Base-by-base conservation (phyloP, 2,113 vertebrate species). In the Otocyon megalotis region DNA sequence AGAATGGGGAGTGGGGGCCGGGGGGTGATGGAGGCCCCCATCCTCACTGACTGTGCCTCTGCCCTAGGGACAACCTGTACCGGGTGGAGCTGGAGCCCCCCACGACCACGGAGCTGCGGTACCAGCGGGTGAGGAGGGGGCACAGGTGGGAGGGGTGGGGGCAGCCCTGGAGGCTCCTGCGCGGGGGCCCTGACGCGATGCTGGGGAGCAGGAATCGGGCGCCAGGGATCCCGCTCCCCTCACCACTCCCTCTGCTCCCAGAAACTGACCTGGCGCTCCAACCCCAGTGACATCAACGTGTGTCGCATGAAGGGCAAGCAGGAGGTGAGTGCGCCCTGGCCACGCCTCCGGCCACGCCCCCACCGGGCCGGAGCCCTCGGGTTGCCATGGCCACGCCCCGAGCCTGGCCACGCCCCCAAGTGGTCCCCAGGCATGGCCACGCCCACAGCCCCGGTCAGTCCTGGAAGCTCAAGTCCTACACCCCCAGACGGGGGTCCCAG, bases 271-370 rank as follows among this genome's bases (percentile, higher is more conserved):
- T 99, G 99, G 99, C 99, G 98, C 96, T 99, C 99, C 0, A 99
- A 99, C 96, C 99, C 99, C 97, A 99, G 99, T 3, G 99, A 99
- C 98, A 99, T 99, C 98, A 98, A 99, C 97, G 99, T 99, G 98
- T 99, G 99, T 97, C 98, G 99, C 77, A 99, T 99, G 99, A 99
- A 99, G 98, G 99, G 99, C 94, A 99, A 99, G 72, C 99, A 99
- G 26, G 99, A 99, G 99, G 99, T 99, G 97, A 84, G 94, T 93
- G 63, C 32, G 19, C n/a, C 13, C 62, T 10, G 11, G 8, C n/a
- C 84, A 28, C 4, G 26, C 63, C 37, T 28, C 35, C 30, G 50
- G 83, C 20, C 63, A 28, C 28, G 5, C 83, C 72, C 83, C 54
- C 24, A 11, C 16, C 35, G 8, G 48, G 7, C 22, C 54, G 0